Evolutionary conservation across 2,888 invertebrate species (phyloP).

Genomic region (Anoplius nigerrimus): DNA sequence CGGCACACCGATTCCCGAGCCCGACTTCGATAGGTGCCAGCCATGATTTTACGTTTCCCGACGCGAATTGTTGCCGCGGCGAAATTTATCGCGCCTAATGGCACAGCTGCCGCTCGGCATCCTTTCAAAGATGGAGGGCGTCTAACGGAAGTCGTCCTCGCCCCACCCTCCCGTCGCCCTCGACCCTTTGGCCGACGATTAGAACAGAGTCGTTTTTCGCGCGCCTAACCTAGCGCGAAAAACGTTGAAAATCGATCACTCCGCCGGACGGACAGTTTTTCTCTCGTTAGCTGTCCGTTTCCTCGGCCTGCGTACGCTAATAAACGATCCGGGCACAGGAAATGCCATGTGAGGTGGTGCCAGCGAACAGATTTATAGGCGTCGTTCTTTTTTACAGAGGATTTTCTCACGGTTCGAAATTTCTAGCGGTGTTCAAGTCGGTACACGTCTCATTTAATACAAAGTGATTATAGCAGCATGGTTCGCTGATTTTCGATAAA

Average conservation of each 20-base stretch:
- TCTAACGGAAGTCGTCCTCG: too few relatives aligned
- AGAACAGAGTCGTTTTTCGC: too few relatives aligned
- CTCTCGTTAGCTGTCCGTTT: conserved; percentile 22
- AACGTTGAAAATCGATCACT: conserved; percentile 3
- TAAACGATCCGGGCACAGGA: conserved; percentile 32
- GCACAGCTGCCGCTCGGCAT: too few relatives aligned
- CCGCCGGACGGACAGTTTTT: conserved; percentile 6
- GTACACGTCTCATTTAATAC: background rate
- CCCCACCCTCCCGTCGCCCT: too few relatives aligned
- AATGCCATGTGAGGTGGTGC: conserved; percentile 17
- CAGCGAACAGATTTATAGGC: conserved; percentile 33
- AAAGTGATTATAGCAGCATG: background rate
- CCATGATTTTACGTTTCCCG: too few relatives aligned
- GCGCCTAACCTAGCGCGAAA: too few relatives aligned
- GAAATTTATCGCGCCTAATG: too few relatives aligned
- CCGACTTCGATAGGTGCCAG: too few relatives aligned
- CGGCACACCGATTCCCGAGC: too few relatives aligned
- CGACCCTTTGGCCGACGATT: too few relatives aligned
- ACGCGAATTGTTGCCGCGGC: too few relatives aligned
- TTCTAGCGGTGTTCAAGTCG: conserved; percentile 5
- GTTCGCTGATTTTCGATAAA: background rate
- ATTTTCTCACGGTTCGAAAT: conserved; percentile 35
- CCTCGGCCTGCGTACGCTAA: conserved; percentile 18
- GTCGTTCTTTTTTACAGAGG: conserved; percentile 20
- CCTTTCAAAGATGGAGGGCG: too few relatives aligned